These are phyloP conservation scores for Rhinophrynus dorsalis DNA, from an alignment of 2,797 vertebrate genomes.

Conservation along the genomic window DNA sequence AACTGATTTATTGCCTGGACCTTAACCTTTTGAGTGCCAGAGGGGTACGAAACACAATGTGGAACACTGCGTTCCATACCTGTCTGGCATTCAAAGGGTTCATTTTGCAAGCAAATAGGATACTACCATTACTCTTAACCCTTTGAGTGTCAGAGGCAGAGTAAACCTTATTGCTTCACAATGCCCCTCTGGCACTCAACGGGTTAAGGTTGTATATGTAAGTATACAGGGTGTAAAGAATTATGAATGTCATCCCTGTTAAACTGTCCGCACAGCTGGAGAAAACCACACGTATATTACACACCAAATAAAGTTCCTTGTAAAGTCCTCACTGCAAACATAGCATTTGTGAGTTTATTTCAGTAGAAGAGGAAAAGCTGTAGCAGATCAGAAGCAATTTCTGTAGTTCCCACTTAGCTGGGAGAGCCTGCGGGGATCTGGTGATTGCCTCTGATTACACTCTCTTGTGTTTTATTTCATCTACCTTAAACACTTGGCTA, in stretches of 20 bases:
- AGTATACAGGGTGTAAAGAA: not conserved
- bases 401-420: constrained; percentile 69
- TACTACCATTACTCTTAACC: not conserved
- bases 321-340: constrained; percentile 26
- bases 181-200: no score
- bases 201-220: no score
- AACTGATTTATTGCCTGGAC: no score
- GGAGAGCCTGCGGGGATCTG: constrained; percentile 75
- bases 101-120: no score
- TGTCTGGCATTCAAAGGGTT: no score
- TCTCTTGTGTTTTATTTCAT: constrained; percentile 78
- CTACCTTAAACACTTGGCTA: constrained; percentile 80
- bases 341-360: constrained; percentile 12
- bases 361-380: constrained; percentile 51
- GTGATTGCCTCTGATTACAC: constrained; percentile 80
- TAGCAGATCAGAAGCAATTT: constrained; percentile 76
- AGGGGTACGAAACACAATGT: no score
- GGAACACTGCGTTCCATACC: no score
- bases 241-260: constrained; percentile 25
- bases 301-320: constrained; percentile 40
- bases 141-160: no score
- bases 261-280: constrained; percentile 68
- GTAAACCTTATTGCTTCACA: not conserved
- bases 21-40: no score
- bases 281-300: constrained; percentile 69